Conservation (phyloP, 2,888 invertebrate species). For the Amphipoea lucens region DNA sequence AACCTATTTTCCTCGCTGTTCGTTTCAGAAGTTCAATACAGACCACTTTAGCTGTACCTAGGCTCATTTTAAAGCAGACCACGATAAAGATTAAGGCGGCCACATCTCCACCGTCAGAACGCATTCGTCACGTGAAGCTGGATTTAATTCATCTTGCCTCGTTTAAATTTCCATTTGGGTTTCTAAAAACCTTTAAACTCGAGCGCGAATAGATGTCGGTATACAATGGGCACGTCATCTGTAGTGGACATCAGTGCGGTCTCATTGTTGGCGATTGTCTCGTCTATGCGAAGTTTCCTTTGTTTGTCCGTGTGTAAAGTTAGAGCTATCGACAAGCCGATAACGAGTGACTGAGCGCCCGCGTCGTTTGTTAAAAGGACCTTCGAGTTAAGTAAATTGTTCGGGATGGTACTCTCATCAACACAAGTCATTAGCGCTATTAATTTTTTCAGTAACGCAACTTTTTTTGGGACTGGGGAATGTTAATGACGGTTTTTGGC, state of each 20-base stretch:
- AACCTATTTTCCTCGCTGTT: neutral
- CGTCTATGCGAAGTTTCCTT: constrained; percentile 85
- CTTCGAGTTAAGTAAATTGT: constrained; percentile 75
- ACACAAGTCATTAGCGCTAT: constrained; percentile 14
- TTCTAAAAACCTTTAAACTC: constrained; percentile 70
- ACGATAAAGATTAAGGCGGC: neutral
- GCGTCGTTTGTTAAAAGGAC: constrained; percentile 81
- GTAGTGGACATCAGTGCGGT: constrained; percentile 77
- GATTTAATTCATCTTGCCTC: constrained; percentile 19
- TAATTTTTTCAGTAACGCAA: neutral
- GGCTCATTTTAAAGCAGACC: neutral
- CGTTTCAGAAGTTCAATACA: neutral
- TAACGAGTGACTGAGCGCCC: constrained; percentile 77
- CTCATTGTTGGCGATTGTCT: constrained; percentile 79
- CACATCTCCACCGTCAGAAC: neutral
- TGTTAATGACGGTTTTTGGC: neutral
- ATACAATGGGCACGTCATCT: constrained; percentile 76
- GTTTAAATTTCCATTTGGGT: constrained; percentile 56
- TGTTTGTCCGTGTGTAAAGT: constrained; percentile 84
- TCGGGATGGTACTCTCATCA: constrained; percentile 64
- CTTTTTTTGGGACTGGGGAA: neutral
- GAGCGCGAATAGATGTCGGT: constrained; percentile 68
- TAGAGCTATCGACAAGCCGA: constrained; percentile 86
- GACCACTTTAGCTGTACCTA: neutral
- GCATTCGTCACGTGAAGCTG: constrained; percentile 9